A percentile compares a stretch with the other conserved stretches of the same genome.
phyloP scores from a whole-genome alignment of 2,113 vertebrate genomes.

The Pungitius pungitius region DNA sequence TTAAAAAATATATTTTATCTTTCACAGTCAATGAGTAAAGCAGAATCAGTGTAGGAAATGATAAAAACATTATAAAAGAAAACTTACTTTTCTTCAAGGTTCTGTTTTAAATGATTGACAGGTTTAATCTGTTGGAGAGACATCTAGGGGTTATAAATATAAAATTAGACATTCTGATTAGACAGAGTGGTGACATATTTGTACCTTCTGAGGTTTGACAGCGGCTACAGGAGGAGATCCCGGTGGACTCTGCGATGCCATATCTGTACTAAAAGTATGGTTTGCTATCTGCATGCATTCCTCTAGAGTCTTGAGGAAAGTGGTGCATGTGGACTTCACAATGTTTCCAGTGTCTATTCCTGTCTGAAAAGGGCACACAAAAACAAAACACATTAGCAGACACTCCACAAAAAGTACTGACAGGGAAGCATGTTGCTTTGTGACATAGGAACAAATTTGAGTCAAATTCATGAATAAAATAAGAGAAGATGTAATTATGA shows the following conservation, averaged over 20 bases:
- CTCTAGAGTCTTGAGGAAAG: slow-evolving; percentile 95
- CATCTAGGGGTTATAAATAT: neutral
- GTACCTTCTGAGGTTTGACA: slow-evolving; percentile 90
- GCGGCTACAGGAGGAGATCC: slow-evolving; percentile 87
- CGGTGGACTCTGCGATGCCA: slow-evolving; percentile 84
- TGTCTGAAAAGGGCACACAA: slow-evolving; percentile 71
- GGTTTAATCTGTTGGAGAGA: slow-evolving; percentile 83
- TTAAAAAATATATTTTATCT: neutral
- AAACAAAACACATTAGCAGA: slow-evolving; percentile 1
- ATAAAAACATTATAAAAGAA: slow-evolving; percentile 9
- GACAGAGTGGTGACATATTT: neutral
- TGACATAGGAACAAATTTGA: neutral
- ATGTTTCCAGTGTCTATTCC: slow-evolving; percentile 87
- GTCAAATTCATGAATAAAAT: neutral
- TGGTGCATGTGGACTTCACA: slow-evolving; percentile 94
- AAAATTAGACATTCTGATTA: neutral
- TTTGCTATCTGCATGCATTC: slow-evolving; percentile 98
- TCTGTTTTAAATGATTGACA: slow-evolving; percentile 81
- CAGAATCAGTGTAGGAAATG: neutral
- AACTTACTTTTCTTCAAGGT: slow-evolving; percentile 86
- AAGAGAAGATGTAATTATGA: neutral
- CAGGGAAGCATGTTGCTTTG: neutral
- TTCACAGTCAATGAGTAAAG: neutral
- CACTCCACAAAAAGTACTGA: neutral
- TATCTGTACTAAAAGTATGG: slow-evolving; percentile 86